phyloP scores from a whole-genome alignment of 2,113 vertebrate genomes.

The Boleophthalmus pectinirostris region DNA sequence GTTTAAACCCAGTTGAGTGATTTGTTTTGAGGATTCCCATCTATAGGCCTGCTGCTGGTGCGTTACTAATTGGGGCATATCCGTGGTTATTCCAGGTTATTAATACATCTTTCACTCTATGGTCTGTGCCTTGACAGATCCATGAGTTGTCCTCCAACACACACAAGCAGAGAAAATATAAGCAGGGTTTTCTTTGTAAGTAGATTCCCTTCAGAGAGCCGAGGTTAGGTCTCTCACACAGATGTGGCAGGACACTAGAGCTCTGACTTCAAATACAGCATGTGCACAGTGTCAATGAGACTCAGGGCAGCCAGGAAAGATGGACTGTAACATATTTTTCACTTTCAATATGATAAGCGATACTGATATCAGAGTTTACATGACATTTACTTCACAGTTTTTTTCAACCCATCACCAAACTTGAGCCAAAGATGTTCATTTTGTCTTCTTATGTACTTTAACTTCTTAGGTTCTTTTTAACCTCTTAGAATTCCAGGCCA shows the following conservation, averaged over 20 bases:
- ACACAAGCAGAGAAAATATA: slow-evolving; percentile 21
- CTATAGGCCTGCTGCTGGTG: neutral
- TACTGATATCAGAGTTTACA: too few relatives aligned
- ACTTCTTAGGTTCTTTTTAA: too few relatives aligned
- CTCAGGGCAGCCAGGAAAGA: too few relatives aligned
- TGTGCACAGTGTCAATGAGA: slow-evolving; percentile 64
- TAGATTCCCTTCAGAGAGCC: slow-evolving; percentile 64
- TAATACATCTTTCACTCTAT: slow-evolving; percentile 40
- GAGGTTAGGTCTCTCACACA: slow-evolving; percentile 56
- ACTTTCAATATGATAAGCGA: neutral
- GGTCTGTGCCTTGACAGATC: slow-evolving; percentile 54
- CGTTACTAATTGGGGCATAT: slow-evolving; percentile 3
- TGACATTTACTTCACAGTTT: too few relatives aligned
- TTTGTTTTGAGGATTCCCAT: neutral
- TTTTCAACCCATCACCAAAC: too few relatives aligned
- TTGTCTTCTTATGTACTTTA: too few relatives aligned
- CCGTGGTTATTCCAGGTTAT: slow-evolving; percentile 35
- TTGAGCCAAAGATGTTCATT: too few relatives aligned
- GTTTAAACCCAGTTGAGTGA: neutral
- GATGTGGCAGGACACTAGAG: slow-evolving; percentile 61
- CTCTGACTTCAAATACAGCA: slow-evolving; percentile 50
- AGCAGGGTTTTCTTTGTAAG: slow-evolving; percentile 57
- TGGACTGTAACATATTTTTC: neutral
- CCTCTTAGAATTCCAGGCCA: too few relatives aligned
- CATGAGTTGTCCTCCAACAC: slow-evolving; percentile 45